These are phyloP conservation scores for Tetrax tetrax DNA, from an alignment of 2,113 vertebrate species.

Conservation along the genomic window DNA sequence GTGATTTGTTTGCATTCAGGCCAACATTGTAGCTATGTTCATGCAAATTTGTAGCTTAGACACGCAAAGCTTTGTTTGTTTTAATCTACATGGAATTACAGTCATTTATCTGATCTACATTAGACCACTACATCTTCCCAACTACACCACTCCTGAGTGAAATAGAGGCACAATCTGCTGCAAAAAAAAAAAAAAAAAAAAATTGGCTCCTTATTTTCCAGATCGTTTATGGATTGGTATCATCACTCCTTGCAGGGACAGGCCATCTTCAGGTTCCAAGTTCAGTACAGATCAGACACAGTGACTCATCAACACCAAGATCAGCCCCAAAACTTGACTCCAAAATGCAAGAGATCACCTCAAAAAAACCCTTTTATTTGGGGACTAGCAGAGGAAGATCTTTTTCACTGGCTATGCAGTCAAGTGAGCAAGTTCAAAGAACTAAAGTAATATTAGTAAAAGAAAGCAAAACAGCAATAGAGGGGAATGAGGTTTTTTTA, in stretches of 20 bases:
- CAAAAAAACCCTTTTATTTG: slow-evolving; percentile 50
- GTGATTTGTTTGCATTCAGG: neutral
- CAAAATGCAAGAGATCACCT: neutral
- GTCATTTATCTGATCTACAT: neutral
- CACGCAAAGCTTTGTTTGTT: neutral
- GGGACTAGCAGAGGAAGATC: neutral
- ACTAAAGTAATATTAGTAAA: slow-evolving; percentile 28
- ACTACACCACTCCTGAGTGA: neutral
- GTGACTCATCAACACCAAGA: neutral
- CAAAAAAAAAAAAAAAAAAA: neutral
- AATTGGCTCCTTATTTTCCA: slow-evolving; percentile 11
- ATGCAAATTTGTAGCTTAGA: neutral
- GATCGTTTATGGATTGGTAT: neutral
- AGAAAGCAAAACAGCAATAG: slow-evolving; percentile 52
- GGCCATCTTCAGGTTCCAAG: slow-evolving; percentile 62
- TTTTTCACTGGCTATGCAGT: slow-evolving; percentile 9
- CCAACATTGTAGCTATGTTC: neutral
- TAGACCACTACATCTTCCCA: neutral
- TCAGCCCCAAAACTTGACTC: neutral
- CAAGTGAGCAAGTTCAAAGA: slow-evolving; percentile 18
- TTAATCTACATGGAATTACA: neutral
- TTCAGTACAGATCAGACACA: neutral
- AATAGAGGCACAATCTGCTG: neutral
- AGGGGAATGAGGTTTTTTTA: slow-evolving; percentile 55
- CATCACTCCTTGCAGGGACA: slow-evolving; percentile 6